phyloP scores from a whole-genome alignment of 2,797 vertebrate species.

The Bradypodion pumilum region DNA sequence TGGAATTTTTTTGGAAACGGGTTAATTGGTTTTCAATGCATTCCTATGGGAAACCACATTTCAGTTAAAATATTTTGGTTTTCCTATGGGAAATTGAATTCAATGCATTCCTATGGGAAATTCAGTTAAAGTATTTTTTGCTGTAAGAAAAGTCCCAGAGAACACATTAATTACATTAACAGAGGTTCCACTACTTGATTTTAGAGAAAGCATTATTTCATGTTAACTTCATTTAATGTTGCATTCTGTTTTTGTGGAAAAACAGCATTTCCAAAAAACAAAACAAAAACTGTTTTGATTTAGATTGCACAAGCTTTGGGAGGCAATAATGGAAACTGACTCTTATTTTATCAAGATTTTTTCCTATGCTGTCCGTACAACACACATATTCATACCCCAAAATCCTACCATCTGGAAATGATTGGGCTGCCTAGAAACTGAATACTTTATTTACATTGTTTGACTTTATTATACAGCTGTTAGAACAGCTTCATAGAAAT shows the following conservation, averaged over 20 bases:
- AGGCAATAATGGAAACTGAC: background rate
- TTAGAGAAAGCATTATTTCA: constrained; percentile 12
- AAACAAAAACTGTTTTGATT: no score
- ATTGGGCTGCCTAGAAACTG: constrained; percentile 54
- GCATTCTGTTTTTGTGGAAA: constrained; percentile 42
- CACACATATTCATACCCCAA: background rate
- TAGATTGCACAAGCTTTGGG: constrained; percentile 18
- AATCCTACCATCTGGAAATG: constrained; percentile 63
- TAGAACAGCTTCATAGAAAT: background rate
- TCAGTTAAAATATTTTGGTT: no score
- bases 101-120: no score
- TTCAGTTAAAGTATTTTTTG: no score
- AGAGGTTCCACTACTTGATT: no score
- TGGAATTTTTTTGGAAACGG: no score
- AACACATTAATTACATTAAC: no score
- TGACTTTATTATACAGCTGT: background rate
- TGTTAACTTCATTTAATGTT: constrained; percentile 15
- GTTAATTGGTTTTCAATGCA: no score
- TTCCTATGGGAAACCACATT: no score
- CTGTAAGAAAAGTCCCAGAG: no score
- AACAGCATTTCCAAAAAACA: constrained; percentile 10
- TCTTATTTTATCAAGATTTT: background rate
- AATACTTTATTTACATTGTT: constrained; percentile 27
- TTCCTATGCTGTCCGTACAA: constrained; percentile 28
- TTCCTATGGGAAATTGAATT: no score